A percentile compares a stretch with the other conserved stretches of the same genome.
phyloP scores from a whole-genome alignment of 2,797 vertebrate species.

The Gallinago stenura region DNA sequence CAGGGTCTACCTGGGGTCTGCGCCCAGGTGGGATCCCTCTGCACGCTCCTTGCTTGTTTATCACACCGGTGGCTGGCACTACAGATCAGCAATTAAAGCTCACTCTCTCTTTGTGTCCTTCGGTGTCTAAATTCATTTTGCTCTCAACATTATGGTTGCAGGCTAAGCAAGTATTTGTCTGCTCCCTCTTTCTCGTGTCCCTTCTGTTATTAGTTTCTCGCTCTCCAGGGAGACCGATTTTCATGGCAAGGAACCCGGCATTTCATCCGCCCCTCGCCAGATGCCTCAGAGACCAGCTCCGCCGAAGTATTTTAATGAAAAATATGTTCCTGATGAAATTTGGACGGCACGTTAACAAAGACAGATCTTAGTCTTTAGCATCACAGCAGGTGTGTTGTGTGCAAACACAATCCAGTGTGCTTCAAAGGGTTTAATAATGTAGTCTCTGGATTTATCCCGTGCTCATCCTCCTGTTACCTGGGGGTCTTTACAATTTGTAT shows the following conservation, averaged over 20 bases:
- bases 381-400: conserved; percentile 35
- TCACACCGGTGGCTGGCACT: rapidly evolving
- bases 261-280: conserved; percentile 24
- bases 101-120: background rate
- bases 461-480: background rate
- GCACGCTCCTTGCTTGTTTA: rapidly evolving
- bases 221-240: conserved; percentile 23
- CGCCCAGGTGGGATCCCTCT: rapidly evolving
- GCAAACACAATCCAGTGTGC: conserved; percentile 12
- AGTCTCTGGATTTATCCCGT: background rate
- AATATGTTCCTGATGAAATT: conserved; percentile 47
- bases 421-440: conserved; percentile 34
- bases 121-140: background rate
- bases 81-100: background rate
- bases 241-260: background rate
- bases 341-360: background rate
- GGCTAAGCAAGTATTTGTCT: background rate
- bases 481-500: background rate
- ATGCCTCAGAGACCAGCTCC: conserved; percentile 41
- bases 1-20: background rate
- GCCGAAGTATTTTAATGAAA: conserved; percentile 40
- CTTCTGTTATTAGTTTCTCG: background rate
- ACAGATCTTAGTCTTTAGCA: background rate
- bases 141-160: background rate
- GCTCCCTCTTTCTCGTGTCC: background rate